Conservation (phyloP, 2,888 invertebrate species). For the Apodemia zela region DNA sequence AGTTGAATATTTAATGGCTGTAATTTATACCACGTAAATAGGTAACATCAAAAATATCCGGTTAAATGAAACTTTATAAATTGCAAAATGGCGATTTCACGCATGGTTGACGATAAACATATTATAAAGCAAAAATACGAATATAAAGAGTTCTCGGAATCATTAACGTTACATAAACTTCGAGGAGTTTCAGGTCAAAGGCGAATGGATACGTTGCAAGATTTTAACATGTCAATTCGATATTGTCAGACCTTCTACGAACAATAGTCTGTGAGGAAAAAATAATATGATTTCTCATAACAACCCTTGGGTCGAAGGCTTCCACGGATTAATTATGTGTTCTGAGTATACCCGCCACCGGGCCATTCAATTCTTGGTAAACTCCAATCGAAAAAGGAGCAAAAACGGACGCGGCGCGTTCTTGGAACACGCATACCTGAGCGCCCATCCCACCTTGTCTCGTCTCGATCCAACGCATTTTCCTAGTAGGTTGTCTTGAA, state of each 20-base stretch:
- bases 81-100: conserved; percentile 4
- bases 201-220: conserved; percentile 35
- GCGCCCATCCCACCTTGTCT: conserved; percentile 62
- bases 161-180: conserved; percentile 5
- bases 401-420: conserved; percentile 71
- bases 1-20: neutral
- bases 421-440: conserved; percentile 76
- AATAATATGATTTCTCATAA: conserved; percentile 66
- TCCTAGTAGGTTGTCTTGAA: conserved; percentile 22
- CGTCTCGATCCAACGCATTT: conserved; percentile 25
- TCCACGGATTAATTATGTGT: conserved; percentile 79
- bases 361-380: conserved; percentile 76
- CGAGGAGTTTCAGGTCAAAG: conserved; percentile 44
- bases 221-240: conserved; percentile 33
- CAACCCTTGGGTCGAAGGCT: conserved; percentile 75
- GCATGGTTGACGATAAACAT: neutral
- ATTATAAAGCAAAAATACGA: neutral
- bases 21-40: conserved; percentile 3
- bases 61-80: conserved; percentile 5
- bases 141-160: neutral
- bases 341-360: conserved; percentile 77
- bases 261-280: conserved; percentile 49
- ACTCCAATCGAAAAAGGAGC: conserved; percentile 78
- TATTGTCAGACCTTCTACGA: conserved; percentile 52
- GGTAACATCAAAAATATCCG: neutral